A percentile compares a stretch with the other conserved stretches of the same genome.
These are phyloP conservation scores for Lophura nycthemera DNA, from an alignment of 2,113 vertebrate species.

Conservation along the genomic window DNA sequence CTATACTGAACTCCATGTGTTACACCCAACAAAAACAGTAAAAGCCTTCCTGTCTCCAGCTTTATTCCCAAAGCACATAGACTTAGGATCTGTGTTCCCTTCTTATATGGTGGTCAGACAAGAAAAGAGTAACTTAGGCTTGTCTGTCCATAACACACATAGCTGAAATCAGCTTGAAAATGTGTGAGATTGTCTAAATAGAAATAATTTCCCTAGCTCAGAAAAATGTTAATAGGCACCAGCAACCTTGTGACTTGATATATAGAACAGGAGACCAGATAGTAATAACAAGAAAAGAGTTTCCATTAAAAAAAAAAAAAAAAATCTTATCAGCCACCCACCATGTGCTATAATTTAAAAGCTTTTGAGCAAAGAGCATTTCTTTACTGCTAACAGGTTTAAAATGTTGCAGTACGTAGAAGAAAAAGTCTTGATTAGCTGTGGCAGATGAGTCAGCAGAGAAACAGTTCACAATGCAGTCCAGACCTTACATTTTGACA, in stretches of 20 bases:
- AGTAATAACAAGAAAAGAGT: slow-evolving; percentile 19
- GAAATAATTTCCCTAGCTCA: neutral
- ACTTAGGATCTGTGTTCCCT: neutral
- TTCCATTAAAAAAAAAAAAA: slow-evolving; percentile 22
- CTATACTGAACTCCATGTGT: neutral
- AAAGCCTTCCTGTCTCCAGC: neutral
- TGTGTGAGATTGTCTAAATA: neutral
- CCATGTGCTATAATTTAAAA: slow-evolving; percentile 64
- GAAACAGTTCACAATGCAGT: slow-evolving; percentile 12
- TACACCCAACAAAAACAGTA: neutral
- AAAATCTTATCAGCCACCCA: slow-evolving; percentile 62
- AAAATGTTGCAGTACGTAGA: slow-evolving; percentile 34
- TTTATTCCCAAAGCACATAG: neutral
- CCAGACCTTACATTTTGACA: slow-evolving; percentile 49
- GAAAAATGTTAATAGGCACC: neutral
- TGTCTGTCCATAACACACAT: neutral
- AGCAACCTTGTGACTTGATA: slow-evolving; percentile 32
- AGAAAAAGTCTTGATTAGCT: slow-evolving; percentile 56
- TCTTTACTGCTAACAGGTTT: slow-evolving; percentile 53
- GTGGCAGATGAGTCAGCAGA: slow-evolving; percentile 51
- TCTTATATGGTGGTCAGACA: neutral
- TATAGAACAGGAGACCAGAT: slow-evolving; percentile 37
- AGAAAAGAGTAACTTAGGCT: neutral
- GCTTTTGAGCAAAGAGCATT: slow-evolving; percentile 54
- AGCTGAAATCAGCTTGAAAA: slow-evolving; percentile 1